Conservation (phyloP, 2,888 invertebrate genomes). For the Seladonia tumulorum region DNA sequence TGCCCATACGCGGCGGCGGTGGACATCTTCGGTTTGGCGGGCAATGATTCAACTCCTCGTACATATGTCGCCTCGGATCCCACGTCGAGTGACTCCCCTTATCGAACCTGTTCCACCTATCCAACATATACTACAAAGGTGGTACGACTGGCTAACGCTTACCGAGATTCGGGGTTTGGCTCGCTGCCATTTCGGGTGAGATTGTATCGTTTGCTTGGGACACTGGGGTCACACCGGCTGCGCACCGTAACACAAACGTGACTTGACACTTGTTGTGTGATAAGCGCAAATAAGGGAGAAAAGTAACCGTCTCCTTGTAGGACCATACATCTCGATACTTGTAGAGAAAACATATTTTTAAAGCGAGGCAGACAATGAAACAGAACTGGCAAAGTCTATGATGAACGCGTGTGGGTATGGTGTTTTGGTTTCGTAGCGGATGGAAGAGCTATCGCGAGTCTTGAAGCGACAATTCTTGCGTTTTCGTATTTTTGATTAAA, state of each 20-base stretch:
- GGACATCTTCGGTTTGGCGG: constrained; percentile 84
- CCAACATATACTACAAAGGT: constrained; percentile 81
- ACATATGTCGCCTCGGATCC: constrained; percentile 95
- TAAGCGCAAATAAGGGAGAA: constrained; percentile 70
- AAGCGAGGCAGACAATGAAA: constrained; percentile 74
- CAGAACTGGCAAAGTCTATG: constrained; percentile 62
- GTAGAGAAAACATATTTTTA: constrained; percentile 55
- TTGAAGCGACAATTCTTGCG: background rate
- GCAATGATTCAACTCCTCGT: constrained; percentile 92
- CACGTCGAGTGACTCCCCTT: constrained; percentile 91
- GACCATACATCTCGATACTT: constrained; percentile 53
- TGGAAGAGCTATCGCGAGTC: background rate
- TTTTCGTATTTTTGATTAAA: too few relatives aligned
- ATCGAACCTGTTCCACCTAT: constrained; percentile 85
- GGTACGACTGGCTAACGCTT: constrained; percentile 81
- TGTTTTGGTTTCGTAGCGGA: constrained; percentile 35
- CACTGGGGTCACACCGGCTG: constrained; percentile 23
- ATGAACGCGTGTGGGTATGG: constrained; percentile 42
- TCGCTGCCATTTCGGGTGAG: constrained; percentile 35
- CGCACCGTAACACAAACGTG: background rate
- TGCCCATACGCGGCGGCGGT: constrained; percentile 85
- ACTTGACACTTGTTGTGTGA: constrained; percentile 63
- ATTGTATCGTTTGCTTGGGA: constrained; percentile 46
- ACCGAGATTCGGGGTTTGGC: constrained; percentile 72
- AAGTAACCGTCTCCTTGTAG: constrained; percentile 45